Base-by-base conservation (phyloP, 2,888 invertebrate genomes). In the Drosophila mercatorum region DNA sequence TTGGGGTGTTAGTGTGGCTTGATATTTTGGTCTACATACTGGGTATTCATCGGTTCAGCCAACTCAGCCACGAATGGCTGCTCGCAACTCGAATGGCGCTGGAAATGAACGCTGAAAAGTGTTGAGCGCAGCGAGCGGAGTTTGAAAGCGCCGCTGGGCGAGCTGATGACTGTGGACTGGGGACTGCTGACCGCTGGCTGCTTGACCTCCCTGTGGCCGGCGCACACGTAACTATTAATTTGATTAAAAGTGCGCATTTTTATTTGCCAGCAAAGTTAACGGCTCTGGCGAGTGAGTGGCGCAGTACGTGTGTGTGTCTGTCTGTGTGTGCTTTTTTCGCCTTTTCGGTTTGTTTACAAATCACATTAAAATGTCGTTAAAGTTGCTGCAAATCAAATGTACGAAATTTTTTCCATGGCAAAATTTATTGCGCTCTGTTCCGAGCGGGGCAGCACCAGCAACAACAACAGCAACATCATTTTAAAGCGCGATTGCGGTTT, bases 291-390 rank as follows among this genome's bases (percentile, higher is more conserved):
- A 31, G 34, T 40, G 41, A 43, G 52, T 57, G 41, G 57, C 31
- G 44, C 44, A 4, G 5, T 36, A 11, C 11, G 36, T 44, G 6
- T 12, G 3, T n/a, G 51, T 44, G 26, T 49, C 31, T 14, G 47
- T 49, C 22, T 34, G 41, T 47, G 34, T 17, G 41, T 55, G 51
- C 51, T 53, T 55, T 53, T 58, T 53, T 31, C 65, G 46, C 63
- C 68, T 70, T 67, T 72, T 59, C 60, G 67, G 66, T 76, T 83
- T 75, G 81, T 76, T 84, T 78, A 68, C 68, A 63, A 76, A 75
- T 75, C 86, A 73, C 90, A 89, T 89, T 90, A 89, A 89, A 89
- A 90, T 88, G 89, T 89, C 89, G 81, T 89, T 89, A 89, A 87
- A 89, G 83, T 75, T 77, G 80, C 72, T 75, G 76, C 73, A 85